Conservation (phyloP, 1,140 invertebrate species). For the Lasioglossum albipes region DNA sequence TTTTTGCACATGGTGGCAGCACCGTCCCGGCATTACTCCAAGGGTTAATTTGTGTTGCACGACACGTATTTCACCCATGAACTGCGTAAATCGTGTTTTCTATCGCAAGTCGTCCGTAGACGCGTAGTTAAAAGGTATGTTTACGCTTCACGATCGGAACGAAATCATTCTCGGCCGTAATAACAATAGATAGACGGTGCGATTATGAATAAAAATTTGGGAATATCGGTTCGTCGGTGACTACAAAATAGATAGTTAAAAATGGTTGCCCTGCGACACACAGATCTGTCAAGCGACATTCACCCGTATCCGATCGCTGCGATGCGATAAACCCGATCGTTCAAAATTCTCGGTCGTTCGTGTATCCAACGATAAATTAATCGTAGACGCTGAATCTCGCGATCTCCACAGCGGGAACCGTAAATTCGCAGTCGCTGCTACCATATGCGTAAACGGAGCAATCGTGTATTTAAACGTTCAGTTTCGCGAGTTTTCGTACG, state of each 20-base stretch:
- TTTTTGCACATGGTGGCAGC: slow-evolving; percentile 63
- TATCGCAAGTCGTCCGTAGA: slow-evolving; percentile 46
- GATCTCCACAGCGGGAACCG: background rate
- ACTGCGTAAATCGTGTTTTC: slow-evolving; percentile 69
- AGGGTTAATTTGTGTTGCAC: slow-evolving; percentile 64
- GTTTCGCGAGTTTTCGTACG: slow-evolving; percentile 14
- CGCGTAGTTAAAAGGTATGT: slow-evolving; percentile 55
- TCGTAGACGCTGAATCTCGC: slow-evolving; percentile 39
- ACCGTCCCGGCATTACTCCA: slow-evolving; percentile 54
- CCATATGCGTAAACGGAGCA: slow-evolving; percentile 52
- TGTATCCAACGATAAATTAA: slow-evolving; percentile 54
- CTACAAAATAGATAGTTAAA: slow-evolving; percentile 57
- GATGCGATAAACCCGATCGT: slow-evolving; percentile 41
- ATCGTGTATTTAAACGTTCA: slow-evolving; percentile 34
- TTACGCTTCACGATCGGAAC: slow-evolving; percentile 19
- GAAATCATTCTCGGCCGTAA: slow-evolving; percentile 1
- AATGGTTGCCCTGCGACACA: slow-evolving; percentile 65
- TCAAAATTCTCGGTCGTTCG: slow-evolving; percentile 51
- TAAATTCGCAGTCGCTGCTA: slow-evolving; percentile 23
- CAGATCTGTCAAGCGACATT: slow-evolving; percentile 66
- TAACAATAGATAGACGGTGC: slow-evolving; percentile 22
- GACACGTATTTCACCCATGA: slow-evolving; percentile 67
- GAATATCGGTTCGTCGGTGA: slow-evolving; percentile 44
- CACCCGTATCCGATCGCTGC: slow-evolving; percentile 42
- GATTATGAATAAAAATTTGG: slow-evolving; percentile 32